phyloP scores from a whole-genome alignment of 2,113 vertebrate genomes.

The Sylvietta virens region DNA sequence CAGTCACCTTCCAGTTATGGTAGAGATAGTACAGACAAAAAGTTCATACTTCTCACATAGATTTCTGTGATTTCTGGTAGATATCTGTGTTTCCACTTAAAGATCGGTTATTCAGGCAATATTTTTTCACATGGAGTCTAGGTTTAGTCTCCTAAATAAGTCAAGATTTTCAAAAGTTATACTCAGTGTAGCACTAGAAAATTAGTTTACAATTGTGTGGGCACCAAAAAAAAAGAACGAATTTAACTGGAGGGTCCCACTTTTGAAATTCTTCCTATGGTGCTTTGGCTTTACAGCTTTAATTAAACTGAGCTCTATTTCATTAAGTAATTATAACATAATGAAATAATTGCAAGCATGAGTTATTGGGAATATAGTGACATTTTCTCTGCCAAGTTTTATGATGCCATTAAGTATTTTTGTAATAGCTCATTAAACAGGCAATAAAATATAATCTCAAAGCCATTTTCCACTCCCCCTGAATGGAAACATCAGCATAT shows the following conservation, averaged over 20 bases:
- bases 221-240: neutral
- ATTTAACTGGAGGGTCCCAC: neutral
- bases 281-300: neutral
- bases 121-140: neutral
- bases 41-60: neutral
- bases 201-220: neutral
- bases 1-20: neutral
- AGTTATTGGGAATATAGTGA: neutral
- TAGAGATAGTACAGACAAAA: neutral
- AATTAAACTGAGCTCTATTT: neutral
- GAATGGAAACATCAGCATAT: neutral
- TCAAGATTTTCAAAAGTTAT: neutral
- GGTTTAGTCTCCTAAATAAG: neutral
- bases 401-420: neutral
- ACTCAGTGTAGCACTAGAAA: neutral
- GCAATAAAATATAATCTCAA: neutral
- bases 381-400: neutral
- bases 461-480: rapidly evolving
- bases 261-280: neutral
- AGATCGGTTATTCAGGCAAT: neutral
- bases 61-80: neutral
- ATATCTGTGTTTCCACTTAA: neutral
- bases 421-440: neutral
- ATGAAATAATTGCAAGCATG: neutral
- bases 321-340: neutral